phyloP scores from a whole-genome alignment of 2,888 invertebrate genomes.

The Ornithoptera alexandrae region DNA sequence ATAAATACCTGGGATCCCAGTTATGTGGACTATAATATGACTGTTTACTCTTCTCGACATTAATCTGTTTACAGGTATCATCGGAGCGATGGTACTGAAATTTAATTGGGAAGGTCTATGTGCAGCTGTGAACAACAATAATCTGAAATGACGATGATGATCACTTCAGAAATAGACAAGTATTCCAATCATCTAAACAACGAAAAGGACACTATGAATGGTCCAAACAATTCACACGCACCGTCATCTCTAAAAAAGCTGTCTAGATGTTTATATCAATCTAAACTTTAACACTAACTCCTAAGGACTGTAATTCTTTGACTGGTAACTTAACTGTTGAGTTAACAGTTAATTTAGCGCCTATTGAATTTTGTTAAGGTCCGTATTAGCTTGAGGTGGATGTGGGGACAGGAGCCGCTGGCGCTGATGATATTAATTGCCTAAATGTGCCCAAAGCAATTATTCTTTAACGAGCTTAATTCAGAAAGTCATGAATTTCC shows the following conservation, averaged over 20 bases:
- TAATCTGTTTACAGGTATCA: too few species aligned
- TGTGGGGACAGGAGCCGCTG: constrained; percentile 30
- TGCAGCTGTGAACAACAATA: too few species aligned
- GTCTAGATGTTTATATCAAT: constrained; percentile 3
- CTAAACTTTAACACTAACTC: constrained; percentile 19
- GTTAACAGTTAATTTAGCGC: constrained; percentile 10
- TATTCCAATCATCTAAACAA: not conserved
- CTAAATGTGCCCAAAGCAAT: constrained; percentile 45
- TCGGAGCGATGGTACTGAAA: too few species aligned
- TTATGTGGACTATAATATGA: too few species aligned
- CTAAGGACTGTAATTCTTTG: constrained; percentile 24
- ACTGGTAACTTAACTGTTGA: constrained; percentile 24
- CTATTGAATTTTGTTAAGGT: constrained; percentile 8
- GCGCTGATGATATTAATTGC: constrained; percentile 40
- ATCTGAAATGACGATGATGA: too few species aligned
- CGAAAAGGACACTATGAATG: constrained; percentile 15
- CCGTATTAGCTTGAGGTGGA: constrained; percentile 24
- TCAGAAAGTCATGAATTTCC: constrained; percentile 25
- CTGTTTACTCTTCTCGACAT: too few species aligned
- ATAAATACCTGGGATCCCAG: too few species aligned
- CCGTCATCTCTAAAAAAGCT: constrained; percentile 31
- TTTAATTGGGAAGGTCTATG: too few species aligned
- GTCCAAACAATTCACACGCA: constrained; percentile 30
- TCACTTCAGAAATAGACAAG: too few species aligned
- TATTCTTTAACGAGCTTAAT: constrained; percentile 42